A percentile compares a stretch with the other conserved stretches of the same genome.
Evolutionary conservation across 92 coral and sea anemone genomes (phyloP).

Genomic region (Heliopora coerulea): DNA sequence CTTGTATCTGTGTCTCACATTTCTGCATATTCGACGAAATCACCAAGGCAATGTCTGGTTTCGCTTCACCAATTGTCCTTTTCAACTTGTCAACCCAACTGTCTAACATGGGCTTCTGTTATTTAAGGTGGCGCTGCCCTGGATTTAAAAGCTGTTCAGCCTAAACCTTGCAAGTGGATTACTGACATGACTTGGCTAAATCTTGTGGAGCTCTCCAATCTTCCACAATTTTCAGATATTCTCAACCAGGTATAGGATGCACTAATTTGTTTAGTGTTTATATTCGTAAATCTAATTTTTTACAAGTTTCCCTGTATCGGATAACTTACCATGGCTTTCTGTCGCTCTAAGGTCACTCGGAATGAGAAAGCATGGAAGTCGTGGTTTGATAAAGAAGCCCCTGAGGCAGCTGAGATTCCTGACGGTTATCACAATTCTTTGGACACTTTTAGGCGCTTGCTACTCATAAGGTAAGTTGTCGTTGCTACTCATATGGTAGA

Average conservation of each 20-base stretch:
- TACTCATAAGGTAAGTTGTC: conserved; percentile 75
- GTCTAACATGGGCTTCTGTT: too few relatives aligned
- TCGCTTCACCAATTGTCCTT: too few relatives aligned
- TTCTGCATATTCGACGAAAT: too few relatives aligned
- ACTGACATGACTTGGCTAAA: conserved; percentile 96
- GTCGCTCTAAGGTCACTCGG: conserved; percentile 68
- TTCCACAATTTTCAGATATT: conserved; percentile 90
- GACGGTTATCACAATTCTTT: conserved; percentile 96
- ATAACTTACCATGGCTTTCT: too few relatives aligned
- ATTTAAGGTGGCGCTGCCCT: conserved; percentile 89
- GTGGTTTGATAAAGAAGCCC: conserved; percentile 98
- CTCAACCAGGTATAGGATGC: conserved; percentile 88
- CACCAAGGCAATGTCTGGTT: too few relatives aligned
- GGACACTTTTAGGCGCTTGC: conserved; percentile 92
- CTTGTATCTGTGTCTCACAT: too few relatives aligned
- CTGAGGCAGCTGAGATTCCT: conserved; percentile 91
- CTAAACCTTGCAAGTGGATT: conserved; percentile 92
- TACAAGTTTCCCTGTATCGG: too few relatives aligned
- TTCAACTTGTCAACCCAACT: too few relatives aligned
- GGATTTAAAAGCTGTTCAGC: conserved; percentile 87
- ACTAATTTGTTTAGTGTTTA: too few relatives aligned
- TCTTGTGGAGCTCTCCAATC: conserved; percentile 81
- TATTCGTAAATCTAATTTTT: too few relatives aligned
- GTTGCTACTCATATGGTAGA: conserved; percentile 85
- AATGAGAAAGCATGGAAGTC: conserved; percentile 97